These are phyloP conservation scores for Rhimphoctona megacephalus DNA, from an alignment of 2,888 invertebrate species.

Conservation along the genomic window DNA sequence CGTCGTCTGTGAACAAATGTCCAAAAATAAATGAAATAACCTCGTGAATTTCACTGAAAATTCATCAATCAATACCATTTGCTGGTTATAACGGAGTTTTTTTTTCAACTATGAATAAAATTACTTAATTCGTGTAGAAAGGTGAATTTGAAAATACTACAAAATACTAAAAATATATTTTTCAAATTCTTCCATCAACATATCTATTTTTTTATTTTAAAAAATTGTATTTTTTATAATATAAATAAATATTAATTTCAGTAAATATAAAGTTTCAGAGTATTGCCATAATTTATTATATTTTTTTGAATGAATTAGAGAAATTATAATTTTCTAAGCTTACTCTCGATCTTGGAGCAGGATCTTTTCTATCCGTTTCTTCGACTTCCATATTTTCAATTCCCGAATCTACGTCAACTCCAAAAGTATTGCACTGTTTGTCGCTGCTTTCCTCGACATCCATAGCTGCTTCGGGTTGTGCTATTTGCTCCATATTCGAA, in stretches of 20 bases:
- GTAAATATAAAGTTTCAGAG: no score
- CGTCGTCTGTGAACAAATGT: constrained; percentile 77
- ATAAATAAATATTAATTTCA: no score
- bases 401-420: constrained; percentile 89
- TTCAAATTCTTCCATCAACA: no score
- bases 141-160: neutral
- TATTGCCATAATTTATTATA: no score
- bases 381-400: constrained; percentile 92
- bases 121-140: neutral
- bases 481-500: constrained; percentile 62
- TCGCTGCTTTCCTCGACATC: constrained; percentile 87
- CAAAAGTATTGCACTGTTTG: constrained; percentile 85
- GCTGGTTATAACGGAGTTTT: neutral
- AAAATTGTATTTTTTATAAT: no score
- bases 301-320: neutral
- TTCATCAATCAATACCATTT: neutral
- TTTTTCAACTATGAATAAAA: neutral
- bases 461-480: constrained; percentile 84
- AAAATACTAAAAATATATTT: neutral
- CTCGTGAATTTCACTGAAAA: constrained; percentile 1
- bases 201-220: no score
- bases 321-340: constrained; percentile 44
- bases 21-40: neutral
- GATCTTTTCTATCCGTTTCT: constrained; percentile 84
- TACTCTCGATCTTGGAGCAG: constrained; percentile 81